Evolutionary conservation across 92 coral and sea anemone species (phyloP).

Genomic region (Muricea muricata): DNA sequence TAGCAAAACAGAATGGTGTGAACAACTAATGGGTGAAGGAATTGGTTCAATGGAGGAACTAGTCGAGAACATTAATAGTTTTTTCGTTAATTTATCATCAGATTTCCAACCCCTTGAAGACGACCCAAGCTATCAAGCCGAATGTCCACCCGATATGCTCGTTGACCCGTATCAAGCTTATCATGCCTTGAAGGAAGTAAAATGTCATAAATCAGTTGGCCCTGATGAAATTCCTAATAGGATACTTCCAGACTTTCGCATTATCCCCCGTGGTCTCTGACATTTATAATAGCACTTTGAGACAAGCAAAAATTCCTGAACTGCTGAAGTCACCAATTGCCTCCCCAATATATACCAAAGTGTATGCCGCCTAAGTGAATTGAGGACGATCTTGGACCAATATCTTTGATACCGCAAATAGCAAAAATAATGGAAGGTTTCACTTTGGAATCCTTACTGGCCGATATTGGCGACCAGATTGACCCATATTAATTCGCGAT

Average conservation of each 20-base stretch:
- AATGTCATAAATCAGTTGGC: neutral
- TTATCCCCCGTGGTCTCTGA: slow-evolving; percentile 30
- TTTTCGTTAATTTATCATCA: neutral
- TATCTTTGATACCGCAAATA: slow-evolving; percentile 31
- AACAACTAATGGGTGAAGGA: neutral
- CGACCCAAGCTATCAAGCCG: neutral
- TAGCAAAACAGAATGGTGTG: neutral
- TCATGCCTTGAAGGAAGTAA: slow-evolving; percentile 5
- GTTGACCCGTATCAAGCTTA: neutral
- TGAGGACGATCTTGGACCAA: slow-evolving; percentile 29
- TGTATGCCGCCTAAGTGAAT: slow-evolving; percentile 22
- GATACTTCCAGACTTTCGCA: neutral
- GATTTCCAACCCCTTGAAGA: slow-evolving; percentile 10
- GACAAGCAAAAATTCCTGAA: slow-evolving; percentile 24
- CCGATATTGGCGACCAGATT: slow-evolving; percentile 22
- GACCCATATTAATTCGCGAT: slow-evolving; percentile 28
- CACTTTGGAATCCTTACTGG: slow-evolving; percentile 20
- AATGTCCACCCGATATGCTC: neutral
- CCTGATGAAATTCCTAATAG: slow-evolving; percentile 6
- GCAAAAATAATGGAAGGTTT: slow-evolving; percentile 42
- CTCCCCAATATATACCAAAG: slow-evolving; percentile 32
- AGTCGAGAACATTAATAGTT: slow-evolving; percentile 6
- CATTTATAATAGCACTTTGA: slow-evolving; percentile 23
- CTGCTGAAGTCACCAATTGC: slow-evolving; percentile 33
- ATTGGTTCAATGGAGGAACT: neutral